These are phyloP conservation scores for Labrus mixtus DNA, from an alignment of 2,113 vertebrate genomes.

Conservation along the genomic window DNA sequence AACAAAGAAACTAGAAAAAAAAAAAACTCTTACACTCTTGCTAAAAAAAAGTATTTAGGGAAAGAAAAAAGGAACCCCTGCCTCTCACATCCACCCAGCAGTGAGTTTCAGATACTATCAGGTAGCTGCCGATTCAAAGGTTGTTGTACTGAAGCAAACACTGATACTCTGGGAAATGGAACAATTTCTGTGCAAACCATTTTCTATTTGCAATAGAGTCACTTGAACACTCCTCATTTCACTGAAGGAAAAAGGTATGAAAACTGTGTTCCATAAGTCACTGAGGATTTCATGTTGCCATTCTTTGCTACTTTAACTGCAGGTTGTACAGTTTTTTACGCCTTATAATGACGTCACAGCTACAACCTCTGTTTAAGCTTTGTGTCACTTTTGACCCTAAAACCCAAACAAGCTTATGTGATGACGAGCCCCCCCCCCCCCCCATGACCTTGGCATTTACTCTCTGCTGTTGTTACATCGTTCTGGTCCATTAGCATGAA, in stretches of 20 bases:
- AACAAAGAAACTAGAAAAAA: not conserved
- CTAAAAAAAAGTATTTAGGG: too few relatives aligned
- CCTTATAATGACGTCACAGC: not conserved
- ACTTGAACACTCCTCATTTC: not conserved
- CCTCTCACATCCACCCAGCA: not conserved
- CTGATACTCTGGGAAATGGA: not conserved
- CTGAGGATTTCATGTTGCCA: not conserved
- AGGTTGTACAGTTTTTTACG: slow-evolving; percentile 5
- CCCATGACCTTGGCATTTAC: slow-evolving; percentile 31
- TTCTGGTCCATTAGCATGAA: slow-evolving; percentile 12
- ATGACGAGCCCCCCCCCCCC: slow-evolving; percentile 22
- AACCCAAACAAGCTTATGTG: slow-evolving; percentile 38
- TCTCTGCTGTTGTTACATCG: not conserved
- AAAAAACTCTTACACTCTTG: not conserved
- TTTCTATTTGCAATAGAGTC: not conserved
- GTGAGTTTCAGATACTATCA: not conserved
- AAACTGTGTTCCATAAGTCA: too few relatives aligned
- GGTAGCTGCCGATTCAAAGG: not conserved
- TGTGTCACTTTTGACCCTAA: slow-evolving; percentile 38
- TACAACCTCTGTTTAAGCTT: not conserved
- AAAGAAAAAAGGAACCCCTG: too few relatives aligned
- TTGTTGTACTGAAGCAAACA: not conserved
- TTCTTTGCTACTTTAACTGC: not conserved
- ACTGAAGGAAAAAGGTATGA: not conserved
- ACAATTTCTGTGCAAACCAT: too few relatives aligned